Evolutionary conservation across 2,888 invertebrate species (phyloP), one percentile per base, ranked within the genome.

Genomic region (Epinotia demarniana): DNA sequence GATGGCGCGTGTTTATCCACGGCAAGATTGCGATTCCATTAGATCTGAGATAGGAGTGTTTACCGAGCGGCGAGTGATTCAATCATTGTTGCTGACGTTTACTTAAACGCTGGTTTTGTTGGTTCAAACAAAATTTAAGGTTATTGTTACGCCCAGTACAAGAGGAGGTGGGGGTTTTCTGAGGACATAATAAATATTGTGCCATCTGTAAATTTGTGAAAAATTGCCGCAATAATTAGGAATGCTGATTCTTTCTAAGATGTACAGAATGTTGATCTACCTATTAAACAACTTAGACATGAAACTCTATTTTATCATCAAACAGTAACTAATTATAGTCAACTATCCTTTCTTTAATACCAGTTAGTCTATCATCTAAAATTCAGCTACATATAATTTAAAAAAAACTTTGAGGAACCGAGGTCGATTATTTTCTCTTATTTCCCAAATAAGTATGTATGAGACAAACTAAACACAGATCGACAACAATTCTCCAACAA

Each of bases 61-160:
- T 71, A 66, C 66, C 19, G 46, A 19, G 46, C 53, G 71, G 18
- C 67, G 55, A 71, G 75, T 71, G 75, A 75, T 75, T 75, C 72
- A 75, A 75, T 75, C 75, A 75, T 75, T 75, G 72, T 71, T 55
- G 66, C 46, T 23, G 33, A 67, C 60, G 75, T 75, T 75, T 71
- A 71, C 74, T 70, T 61, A 60, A 75, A 75, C 75, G 71, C 55
- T 75, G 75, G 71, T 71, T 73, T 75, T 72, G 75, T 75, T 75
- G 62, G 60, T 72, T 75, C 72, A 72, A 72, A 72, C 75, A 72
- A 67, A 75, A 75, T 67, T 75, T 67, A 57, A 75, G 66, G 75
- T 75, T 67, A 46, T 66, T 71, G 23, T 61, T 53, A 53, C n/a
- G 8, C 53, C 53, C 53, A n/a, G n/a, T n/a, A n/a, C n/a, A 6